Conservation (phyloP, 2,888 invertebrate species). For the Melipona beecheii region DNA sequence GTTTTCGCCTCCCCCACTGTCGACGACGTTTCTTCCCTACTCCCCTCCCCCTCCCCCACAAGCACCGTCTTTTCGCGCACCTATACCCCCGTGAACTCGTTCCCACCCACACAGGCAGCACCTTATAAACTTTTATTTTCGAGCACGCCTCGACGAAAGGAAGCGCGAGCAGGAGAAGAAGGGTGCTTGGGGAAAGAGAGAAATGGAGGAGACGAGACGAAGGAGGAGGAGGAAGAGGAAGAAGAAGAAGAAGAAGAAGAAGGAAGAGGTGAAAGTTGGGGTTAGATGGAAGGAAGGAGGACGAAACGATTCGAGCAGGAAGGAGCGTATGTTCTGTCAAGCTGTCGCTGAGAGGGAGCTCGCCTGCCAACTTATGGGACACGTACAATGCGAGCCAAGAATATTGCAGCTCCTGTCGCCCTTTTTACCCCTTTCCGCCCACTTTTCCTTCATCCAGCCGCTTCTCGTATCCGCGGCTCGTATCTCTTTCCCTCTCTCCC, state of each 20-base stretch:
- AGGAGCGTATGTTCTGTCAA: slow-evolving; percentile 82
- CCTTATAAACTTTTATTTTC: slow-evolving; percentile 82
- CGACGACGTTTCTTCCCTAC: slow-evolving; percentile 31
- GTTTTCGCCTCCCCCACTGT: slow-evolving; percentile 34
- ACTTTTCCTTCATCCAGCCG: slow-evolving; percentile 48
- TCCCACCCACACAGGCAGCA: slow-evolving; percentile 67
- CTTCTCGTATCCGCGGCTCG: slow-evolving; percentile 57
- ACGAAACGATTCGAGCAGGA: slow-evolving; percentile 73
- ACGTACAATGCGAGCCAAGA: slow-evolving; percentile 81
- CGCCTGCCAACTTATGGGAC: slow-evolving; percentile 83
- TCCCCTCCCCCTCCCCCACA: not conserved
- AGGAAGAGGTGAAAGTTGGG: slow-evolving; percentile 40
- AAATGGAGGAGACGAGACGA: not conserved
- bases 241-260: not conserved
- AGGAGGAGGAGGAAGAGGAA: not conserved
- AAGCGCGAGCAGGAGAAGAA: slow-evolving; percentile 7
- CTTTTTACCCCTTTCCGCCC: slow-evolving; percentile 63
- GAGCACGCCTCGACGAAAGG: slow-evolving; percentile 52
- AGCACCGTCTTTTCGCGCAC: slow-evolving; percentile 43
- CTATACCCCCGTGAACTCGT: slow-evolving; percentile 22
- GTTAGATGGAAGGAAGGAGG: slow-evolving; percentile 50
- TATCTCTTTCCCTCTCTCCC: slow-evolving; percentile 29
- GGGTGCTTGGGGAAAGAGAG: not conserved
- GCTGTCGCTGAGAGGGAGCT: slow-evolving; percentile 82
- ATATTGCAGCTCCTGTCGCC: slow-evolving; percentile 78